Conservation (phyloP, 2,888 invertebrate genomes). For the Harpalus rufipes region DNA sequence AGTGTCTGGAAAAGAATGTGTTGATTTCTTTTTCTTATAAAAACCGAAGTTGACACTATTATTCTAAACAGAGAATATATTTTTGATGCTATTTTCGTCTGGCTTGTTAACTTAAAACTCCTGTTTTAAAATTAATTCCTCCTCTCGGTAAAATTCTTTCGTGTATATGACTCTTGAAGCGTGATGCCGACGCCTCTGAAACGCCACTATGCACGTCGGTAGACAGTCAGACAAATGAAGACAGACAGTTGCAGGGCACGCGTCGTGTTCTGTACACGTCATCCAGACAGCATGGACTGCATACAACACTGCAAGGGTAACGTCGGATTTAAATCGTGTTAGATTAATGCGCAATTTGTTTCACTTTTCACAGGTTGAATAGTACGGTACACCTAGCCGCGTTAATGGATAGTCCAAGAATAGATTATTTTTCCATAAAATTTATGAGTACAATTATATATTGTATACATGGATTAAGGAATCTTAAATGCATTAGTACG, state of each 20-base stretch:
- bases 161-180: not conserved
- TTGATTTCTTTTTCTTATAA: too few species aligned
- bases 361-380: not conserved
- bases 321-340: not conserved
- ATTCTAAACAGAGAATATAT: too few species aligned
- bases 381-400: not conserved
- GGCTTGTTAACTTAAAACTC: too few species aligned
- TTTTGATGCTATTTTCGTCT: too few species aligned
- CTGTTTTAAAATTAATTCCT: too few species aligned
- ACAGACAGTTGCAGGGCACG: slow-evolving; percentile 42
- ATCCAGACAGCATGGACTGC: slow-evolving; percentile 7
- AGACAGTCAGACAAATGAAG: slow-evolving; percentile 37
- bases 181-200: slow-evolving; percentile 2
- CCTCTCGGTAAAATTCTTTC: too few species aligned
- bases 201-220: not conserved
- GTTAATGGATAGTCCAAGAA: not conserved
- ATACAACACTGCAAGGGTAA: not conserved
- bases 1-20: too few species aligned
- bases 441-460: too few species aligned
- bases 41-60: too few species aligned
- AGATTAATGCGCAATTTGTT: not conserved
- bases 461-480: too few species aligned
- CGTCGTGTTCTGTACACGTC: slow-evolving; percentile 24
- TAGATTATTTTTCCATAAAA: too few species aligned
- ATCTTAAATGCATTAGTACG: too few species aligned